Conservation (phyloP, 1,140 invertebrate genomes). For the Dinothrombium tinctorium region DNA sequence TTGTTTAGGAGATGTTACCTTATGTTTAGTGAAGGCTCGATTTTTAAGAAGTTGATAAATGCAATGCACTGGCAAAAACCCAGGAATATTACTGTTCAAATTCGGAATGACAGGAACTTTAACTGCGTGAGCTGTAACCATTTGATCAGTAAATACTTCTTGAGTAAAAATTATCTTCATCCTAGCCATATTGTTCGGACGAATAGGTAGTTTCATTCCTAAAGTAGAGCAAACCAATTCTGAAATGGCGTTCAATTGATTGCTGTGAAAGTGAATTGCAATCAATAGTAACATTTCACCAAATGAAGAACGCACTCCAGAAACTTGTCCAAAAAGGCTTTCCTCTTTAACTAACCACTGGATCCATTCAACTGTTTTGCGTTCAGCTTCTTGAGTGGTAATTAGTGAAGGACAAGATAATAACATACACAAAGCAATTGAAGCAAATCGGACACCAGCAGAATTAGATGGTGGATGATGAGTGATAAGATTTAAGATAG, state of each 20-base stretch:
- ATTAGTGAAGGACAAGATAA: slow-evolving; percentile 77
- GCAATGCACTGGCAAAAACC: slow-evolving; percentile 87
- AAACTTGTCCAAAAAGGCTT: slow-evolving; percentile 33
- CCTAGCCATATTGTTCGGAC: slow-evolving; percentile 64
- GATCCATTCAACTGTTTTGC: slow-evolving; percentile 75
- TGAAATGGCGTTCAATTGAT: slow-evolving; percentile 67
- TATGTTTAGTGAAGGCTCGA: slow-evolving; percentile 81
- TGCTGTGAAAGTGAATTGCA: slow-evolving; percentile 89
- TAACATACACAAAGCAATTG: slow-evolving; percentile 74
- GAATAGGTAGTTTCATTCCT: slow-evolving; percentile 78
- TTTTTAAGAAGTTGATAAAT: slow-evolving; percentile 88
- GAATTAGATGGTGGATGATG: slow-evolving; percentile 65
- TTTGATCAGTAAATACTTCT: slow-evolving; percentile 93
- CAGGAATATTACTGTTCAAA: slow-evolving; percentile 62
- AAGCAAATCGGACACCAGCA: slow-evolving; percentile 75
- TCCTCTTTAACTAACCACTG: slow-evolving; percentile 76
- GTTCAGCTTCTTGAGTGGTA: slow-evolving; percentile 48
- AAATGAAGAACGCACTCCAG: slow-evolving; percentile 28
- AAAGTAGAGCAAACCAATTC: slow-evolving; percentile 79
- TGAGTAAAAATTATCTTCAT: slow-evolving; percentile 89
- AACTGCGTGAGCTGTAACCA: slow-evolving; percentile 80
- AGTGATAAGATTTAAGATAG: slow-evolving; percentile 59
- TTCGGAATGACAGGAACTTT: slow-evolving; percentile 78
- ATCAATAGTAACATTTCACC: slow-evolving; percentile 89
- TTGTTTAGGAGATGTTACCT: slow-evolving; percentile 24